These are phyloP conservation scores for Epirrita christyi DNA, from an alignment of 2,888 invertebrate species.

Conservation along the genomic window DNA sequence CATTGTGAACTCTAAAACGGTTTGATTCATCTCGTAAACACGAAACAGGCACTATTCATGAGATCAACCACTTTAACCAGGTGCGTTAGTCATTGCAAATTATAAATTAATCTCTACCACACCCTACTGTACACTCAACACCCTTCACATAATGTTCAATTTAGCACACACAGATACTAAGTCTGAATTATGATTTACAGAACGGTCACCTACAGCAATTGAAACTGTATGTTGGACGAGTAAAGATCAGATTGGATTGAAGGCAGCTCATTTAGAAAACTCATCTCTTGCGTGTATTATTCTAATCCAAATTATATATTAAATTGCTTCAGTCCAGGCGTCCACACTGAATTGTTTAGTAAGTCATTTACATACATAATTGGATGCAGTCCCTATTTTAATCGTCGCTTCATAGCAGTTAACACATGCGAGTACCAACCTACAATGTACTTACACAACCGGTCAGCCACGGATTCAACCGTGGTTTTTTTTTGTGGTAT, in stretches of 20 bases:
- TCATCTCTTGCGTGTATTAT: conserved; percentile 24
- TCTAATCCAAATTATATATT: conserved; percentile 37
- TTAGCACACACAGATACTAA: conserved; percentile 4
- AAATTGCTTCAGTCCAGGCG: conserved; percentile 24
- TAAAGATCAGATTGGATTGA: conserved; percentile 16
- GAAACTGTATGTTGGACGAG: conserved; percentile 2
- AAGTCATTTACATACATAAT: conserved; percentile 36
- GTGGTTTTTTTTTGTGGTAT: too few relatives aligned
- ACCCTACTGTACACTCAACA: conserved; percentile 13
- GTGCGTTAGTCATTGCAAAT: conserved; percentile 42
- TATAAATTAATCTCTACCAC: conserved; percentile 33
- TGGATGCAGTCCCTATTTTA: conserved; percentile 8
- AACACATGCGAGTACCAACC: neutral
- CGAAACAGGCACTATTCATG: conserved; percentile 45
- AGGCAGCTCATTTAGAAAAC: conserved; percentile 22
- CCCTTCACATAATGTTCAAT: conserved; percentile 12
- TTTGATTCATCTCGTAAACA: conserved; percentile 35
- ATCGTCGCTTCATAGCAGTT: neutral
- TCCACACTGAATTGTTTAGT: conserved; percentile 32
- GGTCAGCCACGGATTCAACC: too few relatives aligned
- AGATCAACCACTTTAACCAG: conserved; percentile 48
- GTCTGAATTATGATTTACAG: conserved; percentile 22
- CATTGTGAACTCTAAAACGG: conserved; percentile 16
- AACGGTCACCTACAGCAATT: conserved; percentile 6
- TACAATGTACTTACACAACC: too few relatives aligned